Conservation (phyloP, 53 echinoderm and acorn worm species). For the Hippasteria phrygiana region DNA sequence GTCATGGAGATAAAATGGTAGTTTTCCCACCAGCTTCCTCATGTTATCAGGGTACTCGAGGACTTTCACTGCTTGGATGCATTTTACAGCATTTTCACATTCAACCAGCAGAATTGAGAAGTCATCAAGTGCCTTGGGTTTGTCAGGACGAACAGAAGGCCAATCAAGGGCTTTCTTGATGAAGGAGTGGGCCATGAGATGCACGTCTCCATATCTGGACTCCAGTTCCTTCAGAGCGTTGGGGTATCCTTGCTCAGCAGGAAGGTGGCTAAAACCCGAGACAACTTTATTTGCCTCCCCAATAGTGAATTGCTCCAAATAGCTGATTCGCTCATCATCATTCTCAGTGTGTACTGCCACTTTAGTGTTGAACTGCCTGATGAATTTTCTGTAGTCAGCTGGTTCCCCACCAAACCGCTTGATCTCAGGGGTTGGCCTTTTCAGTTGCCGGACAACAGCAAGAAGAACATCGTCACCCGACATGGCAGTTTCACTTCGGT, state of each 20-base stretch:
- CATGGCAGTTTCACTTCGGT: conserved; percentile 32
- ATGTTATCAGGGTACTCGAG: conserved; percentile 58
- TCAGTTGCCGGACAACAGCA: conserved; percentile 41
- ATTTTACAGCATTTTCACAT: conserved; percentile 65
- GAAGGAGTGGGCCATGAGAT: conserved; percentile 63
- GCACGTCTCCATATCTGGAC: conserved; percentile 64
- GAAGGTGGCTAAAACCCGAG: background rate
- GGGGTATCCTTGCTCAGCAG: conserved; percentile 57
- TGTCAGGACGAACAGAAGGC: conserved; percentile 59
- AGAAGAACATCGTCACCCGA: conserved; percentile 41
- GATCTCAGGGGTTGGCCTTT: conserved; percentile 61
- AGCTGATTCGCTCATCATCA: conserved; percentile 67
- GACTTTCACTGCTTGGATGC: conserved; percentile 60
- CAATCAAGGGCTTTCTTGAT: conserved; percentile 60
- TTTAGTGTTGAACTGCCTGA: conserved; percentile 64
- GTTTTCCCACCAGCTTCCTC: too few species aligned
- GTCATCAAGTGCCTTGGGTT: conserved; percentile 74
- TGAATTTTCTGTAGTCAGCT: conserved; percentile 57
- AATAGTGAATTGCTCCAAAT: conserved; percentile 52
- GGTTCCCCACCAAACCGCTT: conserved; percentile 69
- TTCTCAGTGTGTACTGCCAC: conserved; percentile 43
- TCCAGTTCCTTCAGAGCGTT: conserved; percentile 64
- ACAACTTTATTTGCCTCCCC: conserved; percentile 69
- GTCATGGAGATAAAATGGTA: too few species aligned
- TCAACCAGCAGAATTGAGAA: conserved; percentile 63